Percentiles rank a stretch among this genome's conserved stretches.
Conservation (phyloP, 1,140 invertebrate species). For the Matsumurasca onukii region DNA sequence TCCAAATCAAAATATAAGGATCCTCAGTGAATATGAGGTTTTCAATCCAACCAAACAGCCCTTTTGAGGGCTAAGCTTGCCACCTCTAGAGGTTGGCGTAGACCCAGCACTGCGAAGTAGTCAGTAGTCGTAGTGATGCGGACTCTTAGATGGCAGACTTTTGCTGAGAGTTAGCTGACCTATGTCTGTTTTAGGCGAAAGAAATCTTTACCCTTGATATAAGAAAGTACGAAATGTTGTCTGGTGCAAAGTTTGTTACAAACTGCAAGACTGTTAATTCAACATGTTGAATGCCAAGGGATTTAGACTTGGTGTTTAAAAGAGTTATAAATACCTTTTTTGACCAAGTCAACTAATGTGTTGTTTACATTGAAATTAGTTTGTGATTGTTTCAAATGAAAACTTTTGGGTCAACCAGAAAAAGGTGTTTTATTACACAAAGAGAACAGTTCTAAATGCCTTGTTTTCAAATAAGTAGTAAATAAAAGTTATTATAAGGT, state of each 20-base stretch:
- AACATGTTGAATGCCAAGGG: neutral
- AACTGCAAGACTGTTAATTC: neutral
- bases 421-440: too few relatives aligned
- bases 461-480: too few relatives aligned
- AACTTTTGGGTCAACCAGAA: too few relatives aligned
- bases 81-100: neutral
- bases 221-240: neutral
- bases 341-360: too few relatives aligned
- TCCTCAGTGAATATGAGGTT: neutral
- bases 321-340: neutral
- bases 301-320: neutral
- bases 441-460: too few relatives aligned
- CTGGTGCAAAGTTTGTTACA: neutral
- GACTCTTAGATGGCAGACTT: slow-evolving; percentile 11
- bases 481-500: too few relatives aligned
- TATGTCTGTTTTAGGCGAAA: neutral
- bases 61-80: slow-evolving; percentile 10
- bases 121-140: neutral
- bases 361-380: too few relatives aligned
- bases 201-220: neutral
- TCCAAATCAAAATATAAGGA: too few relatives aligned
- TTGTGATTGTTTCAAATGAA: too few relatives aligned
- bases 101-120: neutral
- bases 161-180: slow-evolving; percentile 5
- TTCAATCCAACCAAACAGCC: slow-evolving; percentile 7